Conservation (phyloP, 2,113 vertebrate species). For the Leptosomus discolor region DNA sequence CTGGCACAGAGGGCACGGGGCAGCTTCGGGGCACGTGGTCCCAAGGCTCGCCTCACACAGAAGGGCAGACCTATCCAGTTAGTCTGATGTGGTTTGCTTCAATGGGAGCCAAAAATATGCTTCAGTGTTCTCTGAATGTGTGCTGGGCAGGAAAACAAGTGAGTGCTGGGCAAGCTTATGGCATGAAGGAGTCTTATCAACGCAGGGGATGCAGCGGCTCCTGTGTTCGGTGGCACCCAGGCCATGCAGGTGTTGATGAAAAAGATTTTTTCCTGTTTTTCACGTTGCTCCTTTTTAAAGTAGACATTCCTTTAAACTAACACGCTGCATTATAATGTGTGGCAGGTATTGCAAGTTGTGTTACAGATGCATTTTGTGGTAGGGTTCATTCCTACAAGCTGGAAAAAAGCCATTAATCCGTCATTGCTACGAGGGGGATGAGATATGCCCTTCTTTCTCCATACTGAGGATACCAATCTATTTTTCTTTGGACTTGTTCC, state of each 20-base stretch:
- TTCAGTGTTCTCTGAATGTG: too few relatives aligned
- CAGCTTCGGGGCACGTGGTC: too few relatives aligned
- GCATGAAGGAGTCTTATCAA: not conserved
- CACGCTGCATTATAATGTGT: fast-evolving
- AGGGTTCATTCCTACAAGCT: not conserved
- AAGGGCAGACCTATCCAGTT: not conserved
- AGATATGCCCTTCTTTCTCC: not conserved
- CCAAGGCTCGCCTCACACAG: not conserved
- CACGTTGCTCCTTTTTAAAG: not conserved
- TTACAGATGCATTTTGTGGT: not conserved
- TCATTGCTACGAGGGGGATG: not conserved
- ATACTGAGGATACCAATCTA: not conserved
- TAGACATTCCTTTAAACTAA: fast-evolving
- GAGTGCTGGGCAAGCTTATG: not conserved
- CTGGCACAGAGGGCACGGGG: not conserved
- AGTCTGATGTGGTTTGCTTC: too few relatives aligned
- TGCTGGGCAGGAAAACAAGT: not conserved
- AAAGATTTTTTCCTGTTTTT: not conserved
- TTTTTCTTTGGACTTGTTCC: not conserved
- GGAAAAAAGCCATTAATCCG: not conserved
- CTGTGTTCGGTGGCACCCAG: not conserved
- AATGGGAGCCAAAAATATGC: not conserved
- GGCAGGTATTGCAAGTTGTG: not conserved
- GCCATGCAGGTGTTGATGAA: not conserved
- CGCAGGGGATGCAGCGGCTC: fast-evolving